A percentile compares a stretch with the other conserved stretches of the same genome.
Conservation (phyloP, 2,113 vertebrate genomes). For the Osmerus eperlanus region DNA sequence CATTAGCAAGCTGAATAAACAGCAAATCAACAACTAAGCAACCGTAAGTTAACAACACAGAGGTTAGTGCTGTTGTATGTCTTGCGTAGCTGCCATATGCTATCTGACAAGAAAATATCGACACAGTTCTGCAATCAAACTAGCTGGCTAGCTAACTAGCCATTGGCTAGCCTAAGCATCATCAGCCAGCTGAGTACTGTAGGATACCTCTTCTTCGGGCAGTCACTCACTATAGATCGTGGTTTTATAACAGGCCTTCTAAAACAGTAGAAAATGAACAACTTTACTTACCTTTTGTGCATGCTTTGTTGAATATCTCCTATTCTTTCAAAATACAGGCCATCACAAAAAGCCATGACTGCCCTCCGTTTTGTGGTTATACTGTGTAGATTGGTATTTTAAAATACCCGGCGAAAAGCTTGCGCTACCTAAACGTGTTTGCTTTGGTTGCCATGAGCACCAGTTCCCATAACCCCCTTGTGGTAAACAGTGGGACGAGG, state of each 20-base stretch:
- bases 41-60: too few species aligned
- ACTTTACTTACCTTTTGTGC: slow-evolving; percentile 50
- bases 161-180: background rate
- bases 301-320: slow-evolving; percentile 57
- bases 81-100: background rate
- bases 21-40: too few species aligned
- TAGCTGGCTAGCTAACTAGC: slow-evolving; percentile 12
- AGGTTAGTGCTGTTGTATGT: too few species aligned
- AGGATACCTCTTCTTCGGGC: background rate
- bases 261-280: background rate
- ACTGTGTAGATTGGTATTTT: background rate
- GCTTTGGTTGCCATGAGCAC: slow-evolving; percentile 68
- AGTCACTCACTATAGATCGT: slow-evolving; percentile 24
- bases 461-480: slow-evolving; percentile 62
- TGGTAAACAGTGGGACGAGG: slow-evolving; percentile 59
- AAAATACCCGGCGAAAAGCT: background rate
- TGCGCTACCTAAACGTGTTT: slow-evolving; percentile 49
- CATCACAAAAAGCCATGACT: slow-evolving; percentile 39
- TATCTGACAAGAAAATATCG: background rate
- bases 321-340: slow-evolving; percentile 62
- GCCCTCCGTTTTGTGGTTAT: slow-evolving; percentile 25
- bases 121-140: background rate
- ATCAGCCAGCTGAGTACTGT: too few species aligned
- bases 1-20: too few species aligned
- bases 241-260: slow-evolving; percentile 24